Base-by-base conservation (phyloP, 2,888 invertebrate genomes). In the Oscheius onirici region DNA sequence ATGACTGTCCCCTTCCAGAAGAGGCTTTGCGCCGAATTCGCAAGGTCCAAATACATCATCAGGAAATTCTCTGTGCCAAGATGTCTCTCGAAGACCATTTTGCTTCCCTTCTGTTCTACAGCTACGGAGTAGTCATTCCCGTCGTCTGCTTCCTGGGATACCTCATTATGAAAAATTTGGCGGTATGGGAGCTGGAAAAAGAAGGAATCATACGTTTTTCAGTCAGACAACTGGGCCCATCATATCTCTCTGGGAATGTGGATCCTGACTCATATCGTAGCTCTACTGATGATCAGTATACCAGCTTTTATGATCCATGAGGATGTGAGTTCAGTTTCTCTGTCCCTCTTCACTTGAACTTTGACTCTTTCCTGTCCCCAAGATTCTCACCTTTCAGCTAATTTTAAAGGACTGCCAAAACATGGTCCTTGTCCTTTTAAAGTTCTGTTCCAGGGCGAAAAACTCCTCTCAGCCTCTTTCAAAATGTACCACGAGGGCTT, bases 401-500 rank as follows among this genome's bases (percentile, higher is more conserved):
- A n/a, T n/a, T n/a, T n/a, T n/a, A n/a, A n/a, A n/a, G n/a, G n/a
- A n/a, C n/a, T n/a, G n/a, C n/a, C n/a, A n/a, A n/a, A n/a, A n/a
- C n/a, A n/a, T n/a, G n/a, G n/a, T n/a, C n/a, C n/a, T n/a, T n/a
- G n/a, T n/a, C n/a, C n/a, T n/a, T n/a, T n/a, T n/a, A n/a, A n/a
- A n/a, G n/a, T 3, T 3, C 20, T 28, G 8, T 60, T 60, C 22
- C 28, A 78, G 78, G 76, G 78, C 44, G 76, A 78, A 11, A 73
- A 69, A 41, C 69, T 78, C 1, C 71, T 78, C 17, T 44, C 74
- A 22, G 66, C 78, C 1, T 76, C 75, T 0, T 78, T 76, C 72
- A 73, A 73, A 40, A 78, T 78, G 78, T 78, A 78, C 57, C 78
- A 78, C 40, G 76, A 78, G 20, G 75, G 73, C 0, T 72, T 78